Conservation (phyloP, 2,113 vertebrate species). For the Odobenus rosmarus region DNA sequence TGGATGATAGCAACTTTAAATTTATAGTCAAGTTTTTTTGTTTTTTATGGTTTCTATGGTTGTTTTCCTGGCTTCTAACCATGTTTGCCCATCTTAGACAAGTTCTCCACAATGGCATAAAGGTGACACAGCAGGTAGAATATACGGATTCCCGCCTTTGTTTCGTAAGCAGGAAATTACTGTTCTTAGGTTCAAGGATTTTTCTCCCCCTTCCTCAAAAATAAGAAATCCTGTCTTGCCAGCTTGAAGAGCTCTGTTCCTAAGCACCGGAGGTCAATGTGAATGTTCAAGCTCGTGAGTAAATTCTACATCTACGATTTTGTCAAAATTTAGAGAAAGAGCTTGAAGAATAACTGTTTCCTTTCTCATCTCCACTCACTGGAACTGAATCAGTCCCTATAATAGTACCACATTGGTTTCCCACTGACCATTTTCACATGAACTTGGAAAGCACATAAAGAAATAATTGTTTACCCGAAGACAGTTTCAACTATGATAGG, state of each 20-base stretch:
- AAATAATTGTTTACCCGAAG: slow-evolving; percentile 22
- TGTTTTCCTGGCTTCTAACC: background rate
- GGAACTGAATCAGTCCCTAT: background rate
- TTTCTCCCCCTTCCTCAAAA: background rate
- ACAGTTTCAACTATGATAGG: background rate
- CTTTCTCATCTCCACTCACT: background rate
- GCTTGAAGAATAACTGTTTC: background rate
- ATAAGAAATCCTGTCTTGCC: slow-evolving; percentile 42
- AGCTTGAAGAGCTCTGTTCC: background rate
- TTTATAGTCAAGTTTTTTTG: background rate
- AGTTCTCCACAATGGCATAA: background rate
- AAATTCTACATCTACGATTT: slow-evolving; percentile 29
- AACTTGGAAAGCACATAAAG: slow-evolving; percentile 23
- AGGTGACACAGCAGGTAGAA: background rate
- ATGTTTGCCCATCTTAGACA: background rate
- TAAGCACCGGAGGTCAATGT: background rate
- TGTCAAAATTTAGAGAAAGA: slow-evolving; percentile 41
- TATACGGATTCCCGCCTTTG: slow-evolving; percentile 7
- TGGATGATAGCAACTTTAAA: background rate
- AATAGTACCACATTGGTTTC: background rate
- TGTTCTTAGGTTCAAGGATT: slow-evolving; percentile 12
- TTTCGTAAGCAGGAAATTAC: slow-evolving; percentile 43
- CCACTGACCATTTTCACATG: background rate
- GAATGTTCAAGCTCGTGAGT: background rate
- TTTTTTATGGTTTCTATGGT: slow-evolving; percentile 18